Evolutionary conservation across 2,113 vertebrate species (phyloP).

Genomic region (Picathartes gymnocephalus): DNA sequence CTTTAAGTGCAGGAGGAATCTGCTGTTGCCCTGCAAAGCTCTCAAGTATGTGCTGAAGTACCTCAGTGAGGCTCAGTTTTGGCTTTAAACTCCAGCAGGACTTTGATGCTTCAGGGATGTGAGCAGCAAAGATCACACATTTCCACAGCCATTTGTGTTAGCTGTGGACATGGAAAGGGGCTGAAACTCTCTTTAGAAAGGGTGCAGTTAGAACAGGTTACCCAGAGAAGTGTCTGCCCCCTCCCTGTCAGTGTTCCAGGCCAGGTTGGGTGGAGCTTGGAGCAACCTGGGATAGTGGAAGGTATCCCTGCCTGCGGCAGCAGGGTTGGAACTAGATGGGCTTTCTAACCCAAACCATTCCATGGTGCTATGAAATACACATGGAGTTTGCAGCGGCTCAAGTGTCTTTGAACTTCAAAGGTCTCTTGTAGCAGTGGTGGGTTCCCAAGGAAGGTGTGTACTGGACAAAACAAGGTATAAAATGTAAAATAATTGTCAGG

Average conservation of each 20-base stretch:
- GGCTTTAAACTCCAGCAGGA: background rate
- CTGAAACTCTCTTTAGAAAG: background rate
- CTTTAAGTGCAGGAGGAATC: background rate
- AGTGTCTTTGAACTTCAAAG: background rate
- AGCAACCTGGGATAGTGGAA: background rate
- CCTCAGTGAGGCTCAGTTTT: background rate
- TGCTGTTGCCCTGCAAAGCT: background rate
- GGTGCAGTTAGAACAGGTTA: background rate
- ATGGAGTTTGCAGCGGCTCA: rapidly evolving
- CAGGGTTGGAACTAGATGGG: background rate
- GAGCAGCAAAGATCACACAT: background rate
- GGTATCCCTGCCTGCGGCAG: background rate
- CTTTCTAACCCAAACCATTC: background rate
- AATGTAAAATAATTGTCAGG: background rate
- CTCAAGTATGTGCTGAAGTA: background rate
- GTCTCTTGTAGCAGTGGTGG: background rate
- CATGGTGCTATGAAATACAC: rapidly evolving
- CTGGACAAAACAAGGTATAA: background rate
- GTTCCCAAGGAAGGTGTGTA: background rate
- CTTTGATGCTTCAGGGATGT: background rate
- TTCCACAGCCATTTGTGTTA: background rate
- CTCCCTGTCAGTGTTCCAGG: background rate
- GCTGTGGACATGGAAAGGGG: background rate
- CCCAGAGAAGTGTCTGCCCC: background rate
- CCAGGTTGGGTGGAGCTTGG: background rate